Evolutionary conservation across 2,888 invertebrate species (phyloP), one percentile per base, ranked within the genome.

Genomic region (Dryocosmus kuriphilus): DNA sequence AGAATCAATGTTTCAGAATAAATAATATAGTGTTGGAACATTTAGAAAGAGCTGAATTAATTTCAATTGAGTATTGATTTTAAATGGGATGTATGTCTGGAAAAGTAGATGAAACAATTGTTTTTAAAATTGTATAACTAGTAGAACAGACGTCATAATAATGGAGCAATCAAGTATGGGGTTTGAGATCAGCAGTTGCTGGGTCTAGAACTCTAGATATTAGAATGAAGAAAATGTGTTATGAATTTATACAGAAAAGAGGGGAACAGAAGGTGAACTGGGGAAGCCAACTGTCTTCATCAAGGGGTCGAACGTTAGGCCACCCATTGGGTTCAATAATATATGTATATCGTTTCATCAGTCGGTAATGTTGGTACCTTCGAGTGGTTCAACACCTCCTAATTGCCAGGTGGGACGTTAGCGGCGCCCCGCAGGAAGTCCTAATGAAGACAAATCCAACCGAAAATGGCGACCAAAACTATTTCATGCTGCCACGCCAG

Each of bases 371-470:
- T 81, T 60, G 75, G 83, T 75, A 77, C 77, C 74, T 55, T 35
- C 60, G 61, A 75, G 79, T 79, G 85, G 86, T 85, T 89, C 88
- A 87, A 89, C 90, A 90, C 90, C 90, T 90, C 86, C 78, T 86
- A 87, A 87, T 86, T 88, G 88, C 91, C 91, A 91, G 90, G 90
- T 91, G 90, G 90, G 84, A 87, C 84, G 85, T 82, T 78, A 63
- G 84, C 83, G 86, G 86, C 88, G 86, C 88, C 71, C 71, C 87
- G 87, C 89, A 86, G 89, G 89, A 89, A 88, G 88, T 86, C 90
- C 88, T 91, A 90, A 91, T 91, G 91, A 91, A 91, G 91, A 91
- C 89, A 89, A 90, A 91, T 91, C 89, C 89, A 83, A 79, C 77
- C 86, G 82, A 90, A 89, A 87, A 90, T 89, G 88, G 87, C 87